A percentile compares a stretch with the other conserved stretches of the same genome.
Conservation (phyloP, 2,888 invertebrate species). For the Meliscaeva auricollis region DNA sequence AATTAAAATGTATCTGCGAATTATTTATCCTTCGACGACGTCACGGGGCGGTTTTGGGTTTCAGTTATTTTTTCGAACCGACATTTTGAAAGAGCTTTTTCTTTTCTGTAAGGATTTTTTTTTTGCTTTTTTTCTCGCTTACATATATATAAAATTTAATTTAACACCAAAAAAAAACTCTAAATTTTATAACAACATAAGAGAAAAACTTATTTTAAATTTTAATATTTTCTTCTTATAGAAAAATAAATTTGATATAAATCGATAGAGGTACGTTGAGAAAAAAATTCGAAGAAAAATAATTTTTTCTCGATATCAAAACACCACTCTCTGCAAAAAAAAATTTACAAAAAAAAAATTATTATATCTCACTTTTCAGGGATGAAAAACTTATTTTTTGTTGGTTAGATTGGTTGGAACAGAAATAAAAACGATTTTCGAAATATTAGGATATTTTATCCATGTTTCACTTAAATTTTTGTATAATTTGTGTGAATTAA, state of each 20-base stretch:
- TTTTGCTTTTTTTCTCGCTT: constrained; percentile 21
- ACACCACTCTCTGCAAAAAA: constrained; percentile 38
- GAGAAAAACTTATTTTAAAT: background rate
- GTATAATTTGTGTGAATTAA: no score
- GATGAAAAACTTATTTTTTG: constrained; percentile 35
- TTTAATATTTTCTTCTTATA: background rate
- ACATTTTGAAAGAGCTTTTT: constrained; percentile 69
- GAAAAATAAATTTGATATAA: constrained; percentile 11
- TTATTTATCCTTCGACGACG: constrained; percentile 65
- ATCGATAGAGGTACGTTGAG: constrained; percentile 25
- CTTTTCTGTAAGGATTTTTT: constrained; percentile 22
- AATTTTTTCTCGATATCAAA: constrained; percentile 52
- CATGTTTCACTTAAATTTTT: constrained; percentile 49
- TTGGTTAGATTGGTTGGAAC: background rate
- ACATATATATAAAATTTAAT: constrained; percentile 22
- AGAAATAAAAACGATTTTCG: constrained; percentile 18
- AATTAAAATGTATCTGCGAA: constrained; percentile 60
- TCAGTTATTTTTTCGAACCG: constrained; percentile 73
- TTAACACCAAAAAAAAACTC: constrained; percentile 39
- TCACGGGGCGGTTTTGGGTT: constrained; percentile 51
- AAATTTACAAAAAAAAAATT: background rate
- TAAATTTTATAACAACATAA: constrained; percentile 33
- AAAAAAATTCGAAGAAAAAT: background rate
- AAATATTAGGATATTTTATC: constrained; percentile 67
- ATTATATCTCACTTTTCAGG: constrained; percentile 64